Evolutionary conservation across 2,113 vertebrate species (phyloP).

Genomic region (Rhadina sibilatrix): DNA sequence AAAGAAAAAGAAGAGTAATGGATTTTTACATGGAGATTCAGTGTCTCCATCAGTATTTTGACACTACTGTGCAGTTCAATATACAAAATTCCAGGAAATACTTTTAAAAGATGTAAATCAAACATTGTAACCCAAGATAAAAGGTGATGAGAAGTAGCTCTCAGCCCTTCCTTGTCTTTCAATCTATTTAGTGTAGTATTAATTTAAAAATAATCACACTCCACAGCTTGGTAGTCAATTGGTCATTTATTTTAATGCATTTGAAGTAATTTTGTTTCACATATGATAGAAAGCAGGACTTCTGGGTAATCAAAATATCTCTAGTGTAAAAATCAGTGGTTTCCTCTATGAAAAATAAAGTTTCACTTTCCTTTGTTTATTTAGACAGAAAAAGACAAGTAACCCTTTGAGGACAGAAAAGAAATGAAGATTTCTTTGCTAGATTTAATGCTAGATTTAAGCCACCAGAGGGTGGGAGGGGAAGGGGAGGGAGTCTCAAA

Average conservation of each 20-base stretch:
- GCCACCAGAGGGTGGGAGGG: rapidly evolving
- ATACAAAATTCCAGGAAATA: neutral
- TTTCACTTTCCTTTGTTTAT: neutral
- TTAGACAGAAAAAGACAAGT: neutral
- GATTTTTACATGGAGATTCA: neutral
- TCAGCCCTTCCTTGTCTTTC: neutral
- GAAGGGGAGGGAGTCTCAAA: neutral
- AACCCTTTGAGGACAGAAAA: neutral
- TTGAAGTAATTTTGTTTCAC: neutral
- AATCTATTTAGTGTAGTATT: neutral
- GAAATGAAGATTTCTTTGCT: neutral
- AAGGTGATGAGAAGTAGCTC: neutral
- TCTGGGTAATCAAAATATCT: neutral
- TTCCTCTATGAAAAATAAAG: neutral
- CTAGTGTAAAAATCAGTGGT: neutral
- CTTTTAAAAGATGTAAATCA: constrained; percentile 1
- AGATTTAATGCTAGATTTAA: neutral
- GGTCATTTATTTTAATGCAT: neutral
- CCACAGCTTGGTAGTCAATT: neutral
- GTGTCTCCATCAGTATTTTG: neutral
- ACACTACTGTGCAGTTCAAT: neutral
- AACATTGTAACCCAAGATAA: neutral
- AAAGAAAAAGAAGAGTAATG: neutral
- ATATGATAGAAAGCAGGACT: neutral
- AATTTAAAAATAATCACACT: neutral